These are phyloP conservation scores for Abramis brama DNA, from an alignment of 2,113 vertebrate genomes.

Conservation along the genomic window DNA sequence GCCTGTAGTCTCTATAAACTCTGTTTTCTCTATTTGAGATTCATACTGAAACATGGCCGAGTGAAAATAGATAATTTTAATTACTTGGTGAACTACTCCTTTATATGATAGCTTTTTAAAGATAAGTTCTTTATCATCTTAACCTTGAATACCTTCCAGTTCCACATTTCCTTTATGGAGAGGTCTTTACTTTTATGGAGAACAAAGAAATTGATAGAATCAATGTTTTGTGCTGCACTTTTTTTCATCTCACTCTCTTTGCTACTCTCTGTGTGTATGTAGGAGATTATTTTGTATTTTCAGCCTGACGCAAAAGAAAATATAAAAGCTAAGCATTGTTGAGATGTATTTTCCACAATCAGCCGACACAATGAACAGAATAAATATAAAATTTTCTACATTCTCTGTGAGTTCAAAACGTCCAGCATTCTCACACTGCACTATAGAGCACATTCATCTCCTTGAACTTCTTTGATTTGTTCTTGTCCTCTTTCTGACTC, in stretches of 20 bases:
- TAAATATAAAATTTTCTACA: neutral
- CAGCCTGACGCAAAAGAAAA: neutral
- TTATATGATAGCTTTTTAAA: neutral
- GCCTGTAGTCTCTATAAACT: too few species aligned
- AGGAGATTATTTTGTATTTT: neutral
- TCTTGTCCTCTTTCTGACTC: conserved; percentile 19
- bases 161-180: neutral
- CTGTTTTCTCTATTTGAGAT: too few species aligned
- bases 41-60: too few species aligned
- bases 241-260: neutral
- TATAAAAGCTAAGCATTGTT: neutral
- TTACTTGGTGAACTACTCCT: neutral
- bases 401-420: neutral
- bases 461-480: conserved; percentile 9
- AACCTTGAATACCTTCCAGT: neutral
- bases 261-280: neutral
- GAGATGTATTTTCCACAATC: neutral
- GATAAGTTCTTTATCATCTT: neutral
- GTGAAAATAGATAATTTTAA: neutral
- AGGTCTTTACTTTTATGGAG: neutral
- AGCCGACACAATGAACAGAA: neutral
- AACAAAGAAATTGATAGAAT: neutral
- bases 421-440: conserved; percentile 1
- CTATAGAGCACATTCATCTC: conserved; percentile 1
- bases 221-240: neutral